Evolutionary conservation across 1,140 invertebrate species (phyloP).

Genomic region (Meloidogyne floridensis): DNA sequence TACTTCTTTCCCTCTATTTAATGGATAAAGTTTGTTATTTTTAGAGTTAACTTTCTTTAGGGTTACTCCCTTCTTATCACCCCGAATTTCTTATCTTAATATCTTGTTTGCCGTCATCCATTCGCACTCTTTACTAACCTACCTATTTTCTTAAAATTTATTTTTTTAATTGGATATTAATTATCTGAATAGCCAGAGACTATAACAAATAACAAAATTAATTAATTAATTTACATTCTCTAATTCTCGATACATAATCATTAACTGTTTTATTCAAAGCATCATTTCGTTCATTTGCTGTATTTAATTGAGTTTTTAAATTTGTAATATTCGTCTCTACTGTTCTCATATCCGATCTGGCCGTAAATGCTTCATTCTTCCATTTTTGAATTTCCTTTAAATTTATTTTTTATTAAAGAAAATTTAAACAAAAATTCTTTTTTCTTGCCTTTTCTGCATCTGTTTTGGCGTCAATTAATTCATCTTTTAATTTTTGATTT

Average conservation of each 20-base stretch:
- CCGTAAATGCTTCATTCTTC: constrained; percentile 62
- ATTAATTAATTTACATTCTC: constrained; percentile 53
- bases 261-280: constrained; percentile 63
- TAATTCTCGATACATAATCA: constrained; percentile 61
- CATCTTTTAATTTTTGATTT: constrained; percentile 63
- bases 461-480: constrained; percentile 59
- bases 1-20: background rate
- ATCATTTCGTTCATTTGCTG: constrained; percentile 57
- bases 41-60: background rate
- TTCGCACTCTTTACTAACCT: no score
- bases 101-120: no score
- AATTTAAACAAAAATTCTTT: background rate
- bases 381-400: constrained; percentile 63
- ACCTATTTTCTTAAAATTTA: no score
- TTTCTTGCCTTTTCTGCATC: constrained; percentile 56
- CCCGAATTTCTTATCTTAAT: background rate
- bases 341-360: constrained; percentile 61
- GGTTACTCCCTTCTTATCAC: background rate
- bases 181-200: background rate
- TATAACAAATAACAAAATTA: background rate
- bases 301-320: constrained; percentile 58
- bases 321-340: constrained; percentile 56
- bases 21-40: background rate
- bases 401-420: background rate
- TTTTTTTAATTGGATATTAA: no score